Evolutionary conservation across 2,797 vertebrate genomes (phyloP).

Genomic region (Saxicola maurus): DNA sequence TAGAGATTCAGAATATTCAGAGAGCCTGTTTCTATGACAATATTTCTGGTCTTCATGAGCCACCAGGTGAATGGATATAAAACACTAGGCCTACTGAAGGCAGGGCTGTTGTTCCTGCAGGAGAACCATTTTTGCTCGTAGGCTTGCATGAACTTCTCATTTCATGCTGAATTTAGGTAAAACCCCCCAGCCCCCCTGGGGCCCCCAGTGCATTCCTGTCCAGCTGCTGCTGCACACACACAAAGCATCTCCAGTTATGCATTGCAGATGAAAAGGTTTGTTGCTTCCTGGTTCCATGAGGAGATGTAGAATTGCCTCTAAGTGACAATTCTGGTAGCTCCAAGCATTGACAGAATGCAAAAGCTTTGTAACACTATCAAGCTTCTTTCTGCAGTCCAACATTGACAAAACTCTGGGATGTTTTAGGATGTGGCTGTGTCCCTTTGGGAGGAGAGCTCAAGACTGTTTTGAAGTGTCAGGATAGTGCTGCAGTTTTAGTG

Average conservation of each 20-base stretch:
- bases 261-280: constrained; percentile 58
- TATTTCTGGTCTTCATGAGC: constrained; percentile 94
- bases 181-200: constrained; percentile 9
- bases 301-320: constrained; percentile 58
- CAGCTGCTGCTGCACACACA: constrained; percentile 68
- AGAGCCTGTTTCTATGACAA: constrained; percentile 98
- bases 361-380: constrained; percentile 36
- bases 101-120: constrained; percentile 70
- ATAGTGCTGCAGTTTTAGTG: background rate
- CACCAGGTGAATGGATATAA: constrained; percentile 89
- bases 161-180: constrained; percentile 72
- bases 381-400: constrained; percentile 60
- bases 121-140: constrained; percentile 78
- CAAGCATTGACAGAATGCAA: constrained; percentile 15
- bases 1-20: constrained; percentile 98
- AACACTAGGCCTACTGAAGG: constrained; percentile 69
- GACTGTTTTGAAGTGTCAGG: background rate
- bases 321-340: constrained; percentile 24
- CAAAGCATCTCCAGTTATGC: constrained; percentile 59
- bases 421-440: background rate
- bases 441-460: background rate
- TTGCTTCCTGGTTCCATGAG: constrained; percentile 59
- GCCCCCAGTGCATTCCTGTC: constrained; percentile 59
- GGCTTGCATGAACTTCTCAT: constrained; percentile 85
- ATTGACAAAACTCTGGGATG: background rate